Conservation (phyloP, 2,113 vertebrate species). For the Bucco capensis region DNA sequence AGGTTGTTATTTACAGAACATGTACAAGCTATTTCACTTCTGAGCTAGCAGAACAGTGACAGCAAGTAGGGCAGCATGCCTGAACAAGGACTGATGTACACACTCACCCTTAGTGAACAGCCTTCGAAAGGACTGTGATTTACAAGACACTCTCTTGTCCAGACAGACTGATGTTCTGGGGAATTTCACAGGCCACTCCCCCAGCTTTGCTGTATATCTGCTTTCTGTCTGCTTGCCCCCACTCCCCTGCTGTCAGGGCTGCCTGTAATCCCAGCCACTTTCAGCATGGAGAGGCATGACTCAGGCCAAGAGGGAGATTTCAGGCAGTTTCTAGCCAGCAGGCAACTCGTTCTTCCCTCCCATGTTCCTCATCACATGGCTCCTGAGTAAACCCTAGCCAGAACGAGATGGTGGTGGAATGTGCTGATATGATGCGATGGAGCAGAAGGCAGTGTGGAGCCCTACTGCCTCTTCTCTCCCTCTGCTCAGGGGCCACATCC, state of each 20-base stretch:
- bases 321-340: background rate
- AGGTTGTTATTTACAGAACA: slow-evolving; percentile 14
- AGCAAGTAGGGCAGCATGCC: background rate
- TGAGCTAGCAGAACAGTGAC: background rate
- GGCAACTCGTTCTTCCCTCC: background rate
- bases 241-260: background rate
- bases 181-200: background rate
- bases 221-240: background rate
- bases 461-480: background rate
- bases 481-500: fast-evolving
- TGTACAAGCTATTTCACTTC: background rate
- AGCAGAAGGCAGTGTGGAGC: background rate
- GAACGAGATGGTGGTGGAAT: background rate
- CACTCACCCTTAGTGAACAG: fast-evolving
- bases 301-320: background rate
- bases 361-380: fast-evolving
- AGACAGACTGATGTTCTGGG: fast-evolving
- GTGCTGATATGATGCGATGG: fast-evolving
- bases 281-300: background rate
- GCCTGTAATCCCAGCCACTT: background rate
- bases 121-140: background rate
- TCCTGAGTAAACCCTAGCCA: background rate
- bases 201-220: background rate
- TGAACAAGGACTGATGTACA: background rate
- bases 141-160: background rate